A percentile compares a stretch with the other conserved stretches of the same genome.
Evolutionary conservation across 2,888 invertebrate species (phyloP).

Genomic region (Thymelicus acteon): DNA sequence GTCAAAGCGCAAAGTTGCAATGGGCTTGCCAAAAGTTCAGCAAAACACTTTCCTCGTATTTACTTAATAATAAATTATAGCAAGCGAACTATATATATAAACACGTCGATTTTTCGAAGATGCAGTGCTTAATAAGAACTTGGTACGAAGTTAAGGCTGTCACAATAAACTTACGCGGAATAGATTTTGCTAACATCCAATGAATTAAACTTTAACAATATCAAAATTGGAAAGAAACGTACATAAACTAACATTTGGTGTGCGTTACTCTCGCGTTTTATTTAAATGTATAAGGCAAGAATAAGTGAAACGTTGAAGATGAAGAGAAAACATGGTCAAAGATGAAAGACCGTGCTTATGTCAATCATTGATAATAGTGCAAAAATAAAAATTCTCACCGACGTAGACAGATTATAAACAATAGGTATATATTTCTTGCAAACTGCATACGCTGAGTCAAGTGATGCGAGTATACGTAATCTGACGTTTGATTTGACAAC

Average conservation of each 20-base stretch:
- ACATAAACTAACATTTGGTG: not conserved
- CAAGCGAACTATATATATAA: too few relatives aligned
- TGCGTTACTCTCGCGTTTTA: not conserved
- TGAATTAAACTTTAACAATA: constrained; percentile 4
- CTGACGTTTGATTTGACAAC: not conserved
- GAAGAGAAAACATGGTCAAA: not conserved
- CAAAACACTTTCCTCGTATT: too few relatives aligned
- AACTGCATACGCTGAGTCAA: too few relatives aligned
- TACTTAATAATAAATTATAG: too few relatives aligned
- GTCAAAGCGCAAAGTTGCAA: too few relatives aligned
- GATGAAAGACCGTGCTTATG: not conserved
- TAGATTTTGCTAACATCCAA: not conserved
- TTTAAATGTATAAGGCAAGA: not conserved
- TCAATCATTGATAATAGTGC: not conserved
- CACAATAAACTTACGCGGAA: constrained; percentile 1
- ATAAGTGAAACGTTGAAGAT: not conserved
- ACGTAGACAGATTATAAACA: too few relatives aligned
- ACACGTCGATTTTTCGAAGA: too few relatives aligned
- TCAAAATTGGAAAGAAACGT: not conserved
- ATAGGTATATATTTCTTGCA: too few relatives aligned
- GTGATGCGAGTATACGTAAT: too few relatives aligned
- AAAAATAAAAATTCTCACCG: too few relatives aligned
- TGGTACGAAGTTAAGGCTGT: too few relatives aligned
- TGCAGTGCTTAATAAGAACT: not conserved
- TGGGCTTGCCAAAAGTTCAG: too few relatives aligned